phyloP scores from a whole-genome alignment of 2,888 invertebrate genomes.

The Drosophila lutescens region DNA sequence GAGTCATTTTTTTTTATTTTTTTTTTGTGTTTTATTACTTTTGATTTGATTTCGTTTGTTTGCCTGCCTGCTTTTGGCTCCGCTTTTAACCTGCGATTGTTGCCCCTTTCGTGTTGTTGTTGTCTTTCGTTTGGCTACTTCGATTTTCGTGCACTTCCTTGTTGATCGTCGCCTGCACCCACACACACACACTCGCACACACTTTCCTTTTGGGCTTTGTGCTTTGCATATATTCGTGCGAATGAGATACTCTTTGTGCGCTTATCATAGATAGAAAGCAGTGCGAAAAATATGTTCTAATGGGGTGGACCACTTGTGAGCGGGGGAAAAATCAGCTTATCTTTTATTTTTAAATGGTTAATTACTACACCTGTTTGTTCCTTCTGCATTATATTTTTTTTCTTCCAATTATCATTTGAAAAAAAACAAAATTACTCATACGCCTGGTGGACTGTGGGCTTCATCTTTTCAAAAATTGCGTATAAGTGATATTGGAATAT shows the following conservation, averaged over 20 bases:
- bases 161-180: constrained; percentile 20
- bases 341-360: neutral
- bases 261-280: constrained; percentile 18
- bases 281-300: constrained; percentile 12
- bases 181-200: neutral
- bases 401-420: too few relatives aligned
- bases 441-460: neutral
- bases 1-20: constrained; percentile 72
- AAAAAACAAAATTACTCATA: neutral
- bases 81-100: constrained; percentile 34
- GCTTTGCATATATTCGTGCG: constrained; percentile 17
- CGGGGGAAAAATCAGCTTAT: neutral
- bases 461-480: neutral
- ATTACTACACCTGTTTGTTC: too few relatives aligned
- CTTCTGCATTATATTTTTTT: too few relatives aligned
- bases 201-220: neutral
- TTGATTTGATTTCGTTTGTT: constrained; percentile 44
- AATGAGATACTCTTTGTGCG: constrained; percentile 24
- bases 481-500: neutral
- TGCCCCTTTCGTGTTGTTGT: constrained; percentile 9
- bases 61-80: constrained; percentile 55
- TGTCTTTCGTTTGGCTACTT: constrained; percentile 27
- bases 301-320: constrained; percentile 11
- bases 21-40: constrained; percentile 49
- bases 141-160: constrained; percentile 36